A percentile compares a stretch with the other conserved stretches of the same genome.
Evolutionary conservation across 2,888 invertebrate genomes (phyloP).

Genomic region (Molanna angustata): DNA sequence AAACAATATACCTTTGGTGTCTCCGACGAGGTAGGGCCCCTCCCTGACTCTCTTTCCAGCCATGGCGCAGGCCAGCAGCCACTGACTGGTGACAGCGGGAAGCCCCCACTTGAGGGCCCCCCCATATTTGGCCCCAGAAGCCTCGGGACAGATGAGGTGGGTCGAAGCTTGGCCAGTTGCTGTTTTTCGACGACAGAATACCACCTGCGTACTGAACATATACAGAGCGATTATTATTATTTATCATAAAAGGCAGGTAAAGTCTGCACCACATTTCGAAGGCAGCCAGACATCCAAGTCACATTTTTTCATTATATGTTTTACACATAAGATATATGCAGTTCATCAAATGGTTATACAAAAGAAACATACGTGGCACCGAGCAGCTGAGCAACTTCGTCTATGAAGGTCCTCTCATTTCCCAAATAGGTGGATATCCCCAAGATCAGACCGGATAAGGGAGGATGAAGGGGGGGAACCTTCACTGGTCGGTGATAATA

Average conservation of each 20-base stretch:
- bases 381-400: slow-evolving; percentile 64
- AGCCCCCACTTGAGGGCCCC: slow-evolving; percentile 84
- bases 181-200: slow-evolving; percentile 49
- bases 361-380: slow-evolving; percentile 63
- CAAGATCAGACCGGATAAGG: slow-evolving; percentile 68
- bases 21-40: slow-evolving; percentile 57
- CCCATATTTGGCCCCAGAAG: slow-evolving; percentile 75
- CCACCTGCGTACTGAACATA: slow-evolving; percentile 45
- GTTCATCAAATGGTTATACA: no score
- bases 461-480: slow-evolving; percentile 46
- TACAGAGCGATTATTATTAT: no score
- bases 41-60: slow-evolving; percentile 56
- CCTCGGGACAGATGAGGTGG: slow-evolving; percentile 72
- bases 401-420: slow-evolving; percentile 70
- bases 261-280: no score
- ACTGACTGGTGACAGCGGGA: slow-evolving; percentile 73
- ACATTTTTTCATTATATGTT: no score
- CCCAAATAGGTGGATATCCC: slow-evolving; percentile 76
- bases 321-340: no score
- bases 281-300: no score
- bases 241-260: no score
- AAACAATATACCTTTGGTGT: slow-evolving; percentile 45
- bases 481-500: slow-evolving; percentile 73
- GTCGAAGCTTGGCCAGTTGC: slow-evolving; percentile 64
- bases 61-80: slow-evolving; percentile 71